Base-by-base conservation (phyloP, 2,797 vertebrate species). In the Manis crassicaudata region DNA sequence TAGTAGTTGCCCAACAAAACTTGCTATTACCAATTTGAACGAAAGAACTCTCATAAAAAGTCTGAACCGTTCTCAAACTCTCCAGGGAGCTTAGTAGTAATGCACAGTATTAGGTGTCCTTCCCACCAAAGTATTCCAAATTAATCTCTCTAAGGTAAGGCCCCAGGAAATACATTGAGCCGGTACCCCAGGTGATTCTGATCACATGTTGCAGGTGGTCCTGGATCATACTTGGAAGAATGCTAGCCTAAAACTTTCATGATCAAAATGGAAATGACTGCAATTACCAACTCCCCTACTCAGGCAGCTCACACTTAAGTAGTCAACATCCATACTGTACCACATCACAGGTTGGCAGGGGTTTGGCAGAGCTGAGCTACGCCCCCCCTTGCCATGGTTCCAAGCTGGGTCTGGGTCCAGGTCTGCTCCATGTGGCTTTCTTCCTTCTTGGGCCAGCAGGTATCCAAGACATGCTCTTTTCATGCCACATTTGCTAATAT, bases 161-260 rank as follows among this genome's bases (percentile, higher is more conserved):
- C 18, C 60, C 46, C 46, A n/a, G 80, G n/a, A 54, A 83, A 58
- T 63, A 46, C 7, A 35, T 18, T 73, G 37, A 37, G 46, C 68
- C 93, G n/a, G 40, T 46, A 21, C 18, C 50, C 73, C 35, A 11
- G 50, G 58, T 63, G 32, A 85, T 14, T 56, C 23, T 46, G 52
- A 40, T 68, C 50, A 18, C 2, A 43, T n/a, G 43, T 76, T 63
- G 37, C 32, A 35, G 52, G 52, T 62, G n/a, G 43, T 40, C 65
- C 72, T 75, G 43, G 92, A 25, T 20, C 65, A 65, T 40, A n/a
- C n/a, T 80, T 79, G 56, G 60, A 52, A 68, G 75, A 58, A 65
- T 27, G 6, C 23, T 21, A 35, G 40, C 25, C 20, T 54, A 81
- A 83, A 56, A 50, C 7, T 37, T 75, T 14, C 54, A 35, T 32